A percentile compares a stretch with the other conserved stretches of the same genome.
These are phyloP conservation scores for Phocoena phocoena DNA, from an alignment of 2,113 vertebrate species.

Conservation along the genomic window DNA sequence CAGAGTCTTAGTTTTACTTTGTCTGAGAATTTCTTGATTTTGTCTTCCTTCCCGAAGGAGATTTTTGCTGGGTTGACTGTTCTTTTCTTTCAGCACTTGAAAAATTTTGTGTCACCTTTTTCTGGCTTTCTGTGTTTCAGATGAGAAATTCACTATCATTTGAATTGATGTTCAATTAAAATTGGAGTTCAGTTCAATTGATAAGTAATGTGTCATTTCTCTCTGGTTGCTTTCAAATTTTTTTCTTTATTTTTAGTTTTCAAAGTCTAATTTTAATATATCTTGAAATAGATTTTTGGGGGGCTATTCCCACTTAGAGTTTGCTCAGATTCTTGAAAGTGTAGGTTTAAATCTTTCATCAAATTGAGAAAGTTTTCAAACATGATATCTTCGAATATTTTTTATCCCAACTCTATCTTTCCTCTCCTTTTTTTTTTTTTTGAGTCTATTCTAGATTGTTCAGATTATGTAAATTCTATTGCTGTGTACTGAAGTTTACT, in stretches of 20 bases:
- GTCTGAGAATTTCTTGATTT: background rate
- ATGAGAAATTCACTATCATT: background rate
- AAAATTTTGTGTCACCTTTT: background rate
- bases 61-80: conserved; percentile 10
- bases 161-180: background rate
- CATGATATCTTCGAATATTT: background rate
- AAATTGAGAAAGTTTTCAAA: background rate
- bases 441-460: background rate
- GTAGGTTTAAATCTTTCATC: background rate
- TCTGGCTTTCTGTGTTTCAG: background rate
- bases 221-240: background rate
- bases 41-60: background rate
- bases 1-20: background rate
- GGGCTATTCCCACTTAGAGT: background rate
- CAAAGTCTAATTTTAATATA: background rate
- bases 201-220: background rate
- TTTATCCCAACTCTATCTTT: background rate
- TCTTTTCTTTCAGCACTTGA: background rate
- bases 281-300: background rate
- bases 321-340: conserved; percentile 19
- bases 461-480: background rate
- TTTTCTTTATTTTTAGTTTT: conserved; percentile 1
- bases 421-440: background rate
- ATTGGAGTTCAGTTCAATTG: background rate
- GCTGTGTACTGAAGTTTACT: background rate